These are phyloP conservation scores for Nematostella vectensis DNA, from an alignment of 92 coral and sea anemone species.

Conservation along the genomic window DNA sequence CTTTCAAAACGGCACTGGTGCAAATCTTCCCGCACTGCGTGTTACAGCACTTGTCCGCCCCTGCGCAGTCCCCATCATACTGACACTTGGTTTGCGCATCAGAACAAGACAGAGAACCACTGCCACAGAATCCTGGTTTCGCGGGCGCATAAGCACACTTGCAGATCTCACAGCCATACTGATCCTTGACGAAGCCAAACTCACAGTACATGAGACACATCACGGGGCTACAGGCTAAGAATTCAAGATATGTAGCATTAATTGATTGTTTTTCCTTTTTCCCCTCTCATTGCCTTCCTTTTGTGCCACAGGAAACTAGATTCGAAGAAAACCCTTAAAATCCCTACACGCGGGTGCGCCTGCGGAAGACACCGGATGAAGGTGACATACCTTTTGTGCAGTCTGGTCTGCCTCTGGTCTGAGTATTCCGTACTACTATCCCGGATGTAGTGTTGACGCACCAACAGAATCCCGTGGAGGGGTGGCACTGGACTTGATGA, in stretches of 20 bases:
- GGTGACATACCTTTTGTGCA: conserved; percentile 58
- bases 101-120: conserved; percentile 12
- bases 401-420: conserved; percentile 48
- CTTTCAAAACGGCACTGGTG: conserved; percentile 52
- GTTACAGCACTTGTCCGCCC: conserved; percentile 75
- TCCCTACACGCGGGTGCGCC: too few relatives aligned
- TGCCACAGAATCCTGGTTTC: conserved; percentile 85
- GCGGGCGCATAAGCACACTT: conserved; percentile 46
- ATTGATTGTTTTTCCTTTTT: too few relatives aligned
- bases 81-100: conserved; percentile 42
- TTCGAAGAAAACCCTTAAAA: too few relatives aligned
- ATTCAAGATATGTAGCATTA: too few relatives aligned
- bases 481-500: conserved; percentile 69
- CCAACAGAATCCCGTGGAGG: conserved; percentile 88
- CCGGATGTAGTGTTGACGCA: conserved; percentile 81
- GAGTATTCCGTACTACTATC: conserved; percentile 43
- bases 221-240: conserved; percentile 69
- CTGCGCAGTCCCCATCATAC: conserved; percentile 62
- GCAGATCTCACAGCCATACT: conserved; percentile 77
- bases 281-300: too few relatives aligned
- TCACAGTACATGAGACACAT: conserved; percentile 74
- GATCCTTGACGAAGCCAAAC: conserved; percentile 72
- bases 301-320: too few relatives aligned
- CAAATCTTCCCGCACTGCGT: conserved; percentile 66
- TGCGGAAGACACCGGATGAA: too few relatives aligned